A percentile compares a stretch with the other conserved stretches of the same genome.
Evolutionary conservation across 2,888 invertebrate genomes (phyloP).

Genomic region (Hypercompe scribonia): DNA sequence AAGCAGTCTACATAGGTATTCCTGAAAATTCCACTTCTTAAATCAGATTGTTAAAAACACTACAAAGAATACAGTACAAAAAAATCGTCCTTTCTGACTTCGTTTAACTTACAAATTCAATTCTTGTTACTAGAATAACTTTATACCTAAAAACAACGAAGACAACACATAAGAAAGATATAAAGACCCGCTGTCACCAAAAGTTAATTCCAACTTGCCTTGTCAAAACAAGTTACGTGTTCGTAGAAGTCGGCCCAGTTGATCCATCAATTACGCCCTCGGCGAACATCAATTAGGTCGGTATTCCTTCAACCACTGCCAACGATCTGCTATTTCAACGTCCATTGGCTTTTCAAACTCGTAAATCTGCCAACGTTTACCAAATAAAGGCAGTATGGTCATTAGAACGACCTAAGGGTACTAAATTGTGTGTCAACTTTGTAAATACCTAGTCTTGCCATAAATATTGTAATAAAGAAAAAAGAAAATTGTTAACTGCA

Average conservation of each 20-base stretch:
- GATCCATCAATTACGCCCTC: slow-evolving; percentile 39
- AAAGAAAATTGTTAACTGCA: no score
- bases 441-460: no score
- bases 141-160: slow-evolving; percentile 13
- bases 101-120: neutral
- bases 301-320: slow-evolving; percentile 13
- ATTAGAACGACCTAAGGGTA: slow-evolving; percentile 40
- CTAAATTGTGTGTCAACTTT: slow-evolving; percentile 39
- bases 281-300: slow-evolving; percentile 42
- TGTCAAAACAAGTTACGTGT: slow-evolving; percentile 39
- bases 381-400: slow-evolving; percentile 31
- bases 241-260: slow-evolving; percentile 26
- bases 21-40: no score
- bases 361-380: slow-evolving; percentile 45
- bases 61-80: neutral
- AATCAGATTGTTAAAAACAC: neutral
- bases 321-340: slow-evolving; percentile 37
- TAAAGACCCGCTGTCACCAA: slow-evolving; percentile 26
- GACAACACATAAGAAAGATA: slow-evolving; percentile 25
- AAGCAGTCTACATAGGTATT: no score
- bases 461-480: no score
- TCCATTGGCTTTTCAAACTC: slow-evolving; percentile 29
- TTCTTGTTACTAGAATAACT: slow-evolving; percentile 7
- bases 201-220: slow-evolving; percentile 35
- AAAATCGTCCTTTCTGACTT: neutral